Conservation (phyloP, 2,797 vertebrate genomes). For the Centroberyx gerrardi region DNA sequence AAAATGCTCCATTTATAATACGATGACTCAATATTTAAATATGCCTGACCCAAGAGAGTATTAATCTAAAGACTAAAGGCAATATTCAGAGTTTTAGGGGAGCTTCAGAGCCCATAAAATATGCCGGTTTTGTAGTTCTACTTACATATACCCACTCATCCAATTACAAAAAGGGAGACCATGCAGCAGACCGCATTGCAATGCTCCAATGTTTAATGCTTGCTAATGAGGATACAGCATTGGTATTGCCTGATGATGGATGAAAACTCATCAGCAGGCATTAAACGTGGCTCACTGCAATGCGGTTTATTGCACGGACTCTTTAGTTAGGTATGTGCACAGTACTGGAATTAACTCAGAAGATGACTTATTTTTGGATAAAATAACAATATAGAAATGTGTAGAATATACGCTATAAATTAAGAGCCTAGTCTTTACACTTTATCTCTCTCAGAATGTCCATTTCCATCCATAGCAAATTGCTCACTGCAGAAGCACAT, state of each 20-base stretch:
- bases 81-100: constrained; percentile 12
- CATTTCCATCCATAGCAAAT: constrained; percentile 42
- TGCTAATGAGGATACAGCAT: constrained; percentile 38
- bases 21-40: constrained; percentile 41
- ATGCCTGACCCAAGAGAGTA: constrained; percentile 12
- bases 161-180: constrained; percentile 38
- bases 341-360: too few species aligned
- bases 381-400: too few species aligned
- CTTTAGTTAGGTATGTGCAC: too few species aligned
- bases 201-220: too few species aligned
- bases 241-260: constrained; percentile 37
- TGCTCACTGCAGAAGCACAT: constrained; percentile 45
- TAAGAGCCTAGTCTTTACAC: constrained; percentile 36
- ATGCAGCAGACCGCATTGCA: constrained; percentile 1
- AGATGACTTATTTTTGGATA: too few species aligned
- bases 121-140: constrained; percentile 28
- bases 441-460: constrained; percentile 50
- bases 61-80: constrained; percentile 3
- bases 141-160: constrained; percentile 31
- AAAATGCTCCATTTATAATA: constrained; percentile 25
- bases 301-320: constrained; percentile 14
- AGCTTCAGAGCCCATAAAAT: constrained; percentile 31
- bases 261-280: constrained; percentile 50
- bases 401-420: too few species aligned
- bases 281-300: constrained; percentile 29